phyloP scores from a whole-genome alignment of 2,888 invertebrate genomes.

The Philonicus albiceps region DNA sequence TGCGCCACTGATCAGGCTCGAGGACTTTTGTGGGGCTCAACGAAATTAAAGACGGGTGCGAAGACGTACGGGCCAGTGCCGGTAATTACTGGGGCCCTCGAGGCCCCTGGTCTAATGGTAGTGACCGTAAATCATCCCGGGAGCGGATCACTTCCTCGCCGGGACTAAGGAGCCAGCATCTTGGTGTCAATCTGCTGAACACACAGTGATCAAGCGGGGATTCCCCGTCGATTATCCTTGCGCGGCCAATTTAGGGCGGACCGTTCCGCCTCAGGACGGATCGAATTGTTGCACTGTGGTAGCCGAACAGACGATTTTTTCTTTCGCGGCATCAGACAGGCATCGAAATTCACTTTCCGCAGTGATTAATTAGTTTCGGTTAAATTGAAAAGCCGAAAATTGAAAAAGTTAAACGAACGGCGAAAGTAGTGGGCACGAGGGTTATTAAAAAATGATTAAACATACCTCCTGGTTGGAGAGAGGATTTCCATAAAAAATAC shows the following conservation, averaged over 20 bases:
- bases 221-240: background rate
- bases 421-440: background rate
- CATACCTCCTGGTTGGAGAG: too few species aligned
- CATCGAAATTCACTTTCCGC: background rate
- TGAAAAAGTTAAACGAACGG: background rate
- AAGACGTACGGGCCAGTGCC: background rate
- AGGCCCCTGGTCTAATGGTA: background rate
- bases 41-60: background rate
- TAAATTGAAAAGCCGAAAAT: background rate
- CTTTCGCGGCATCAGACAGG: background rate
- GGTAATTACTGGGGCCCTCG: background rate
- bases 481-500: too few species aligned
- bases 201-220: constrained; percentile 25
- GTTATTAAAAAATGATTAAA: too few species aligned
- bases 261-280: background rate
- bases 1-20: background rate
- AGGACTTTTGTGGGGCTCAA: background rate
- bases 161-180: background rate
- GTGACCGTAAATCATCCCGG: constrained; percentile 25
- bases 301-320: background rate
- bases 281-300: background rate
- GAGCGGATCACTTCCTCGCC: constrained; percentile 14
- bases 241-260: background rate
- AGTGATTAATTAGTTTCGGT: constrained; percentile 29
- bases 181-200: constrained; percentile 16